Evolutionary conservation across 2,888 invertebrate genomes (phyloP).

Genomic region (Andrena fulva): DNA sequence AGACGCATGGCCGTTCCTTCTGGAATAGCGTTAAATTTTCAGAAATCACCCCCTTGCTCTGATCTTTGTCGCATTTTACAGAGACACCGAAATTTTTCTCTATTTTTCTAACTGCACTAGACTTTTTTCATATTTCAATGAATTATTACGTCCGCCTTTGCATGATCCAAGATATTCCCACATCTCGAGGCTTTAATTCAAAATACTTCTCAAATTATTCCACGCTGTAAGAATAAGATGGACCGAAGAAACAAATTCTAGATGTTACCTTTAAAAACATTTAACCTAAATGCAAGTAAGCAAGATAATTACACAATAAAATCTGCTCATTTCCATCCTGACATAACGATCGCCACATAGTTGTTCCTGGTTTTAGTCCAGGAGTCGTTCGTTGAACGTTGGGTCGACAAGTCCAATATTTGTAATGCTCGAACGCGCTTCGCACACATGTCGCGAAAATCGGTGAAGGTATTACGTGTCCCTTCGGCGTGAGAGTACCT

Average conservation of each 20-base stretch:
- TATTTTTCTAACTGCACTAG: background rate
- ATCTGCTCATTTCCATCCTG: background rate
- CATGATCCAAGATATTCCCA: no score
- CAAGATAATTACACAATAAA: background rate
- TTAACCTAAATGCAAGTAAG: no score
- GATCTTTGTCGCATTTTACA: conserved; percentile 10
- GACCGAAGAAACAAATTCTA: no score
- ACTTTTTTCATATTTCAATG: background rate
- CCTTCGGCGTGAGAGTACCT: conserved; percentile 55
- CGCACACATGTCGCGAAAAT: conserved; percentile 62
- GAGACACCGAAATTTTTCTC: background rate
- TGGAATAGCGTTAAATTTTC: conserved; percentile 43
- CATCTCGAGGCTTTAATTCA: no score
- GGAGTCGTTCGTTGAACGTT: conserved; percentile 80
- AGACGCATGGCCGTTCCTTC: conserved; percentile 33
- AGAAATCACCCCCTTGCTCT: background rate
- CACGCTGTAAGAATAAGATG: no score
- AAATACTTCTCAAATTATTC: no score
- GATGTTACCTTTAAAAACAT: no score
- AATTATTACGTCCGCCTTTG: no score
- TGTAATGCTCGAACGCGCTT: conserved; percentile 78
- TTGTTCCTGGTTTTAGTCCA: conserved; percentile 43
- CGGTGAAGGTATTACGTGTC: conserved; percentile 47
- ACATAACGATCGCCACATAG: conserved; percentile 24
- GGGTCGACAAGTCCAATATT: conserved; percentile 80